phyloP scores from a whole-genome alignment of 2,888 invertebrate species.

The Andrena marginata region DNA sequence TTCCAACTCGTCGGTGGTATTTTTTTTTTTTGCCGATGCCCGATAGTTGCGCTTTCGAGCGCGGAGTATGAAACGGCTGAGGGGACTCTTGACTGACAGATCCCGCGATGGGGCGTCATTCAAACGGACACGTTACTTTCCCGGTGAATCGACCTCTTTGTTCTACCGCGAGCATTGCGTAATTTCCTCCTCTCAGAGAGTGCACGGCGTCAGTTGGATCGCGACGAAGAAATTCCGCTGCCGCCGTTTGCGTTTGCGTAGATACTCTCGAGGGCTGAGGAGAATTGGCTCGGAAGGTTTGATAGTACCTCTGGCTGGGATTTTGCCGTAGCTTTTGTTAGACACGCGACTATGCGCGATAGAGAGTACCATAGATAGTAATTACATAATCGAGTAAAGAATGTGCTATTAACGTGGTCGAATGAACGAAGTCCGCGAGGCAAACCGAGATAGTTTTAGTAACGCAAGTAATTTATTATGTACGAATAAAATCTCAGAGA shows the following conservation, averaged over 20 bases:
- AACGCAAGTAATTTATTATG: too few relatives aligned
- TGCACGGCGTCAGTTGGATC: not conserved
- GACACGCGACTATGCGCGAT: too few relatives aligned
- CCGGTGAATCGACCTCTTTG: conserved; percentile 43
- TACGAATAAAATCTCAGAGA: too few relatives aligned
- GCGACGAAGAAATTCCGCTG: not conserved
- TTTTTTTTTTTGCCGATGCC: not conserved
- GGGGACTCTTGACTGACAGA: conserved; percentile 37
- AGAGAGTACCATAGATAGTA: too few relatives aligned
- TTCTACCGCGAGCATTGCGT: conserved; percentile 42
- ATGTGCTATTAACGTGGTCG: too few relatives aligned
- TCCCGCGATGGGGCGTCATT: conserved; percentile 34
- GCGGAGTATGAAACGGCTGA: not conserved
- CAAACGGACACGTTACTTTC: conserved; percentile 32
- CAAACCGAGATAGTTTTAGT: too few relatives aligned
- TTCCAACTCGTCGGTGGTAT: conserved; percentile 6
- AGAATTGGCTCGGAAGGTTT: not conserved
- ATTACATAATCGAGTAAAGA: too few relatives aligned
- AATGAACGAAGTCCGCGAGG: too few relatives aligned
- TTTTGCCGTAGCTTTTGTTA: too few relatives aligned
- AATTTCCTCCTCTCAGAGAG: conserved; percentile 36
- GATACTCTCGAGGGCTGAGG: too few relatives aligned
- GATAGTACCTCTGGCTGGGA: not conserved
- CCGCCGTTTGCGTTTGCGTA: too few relatives aligned
- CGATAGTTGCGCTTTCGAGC: not conserved